Conservation (phyloP, 2,113 vertebrate species). For the Chamaetylas fuelleborni region DNA sequence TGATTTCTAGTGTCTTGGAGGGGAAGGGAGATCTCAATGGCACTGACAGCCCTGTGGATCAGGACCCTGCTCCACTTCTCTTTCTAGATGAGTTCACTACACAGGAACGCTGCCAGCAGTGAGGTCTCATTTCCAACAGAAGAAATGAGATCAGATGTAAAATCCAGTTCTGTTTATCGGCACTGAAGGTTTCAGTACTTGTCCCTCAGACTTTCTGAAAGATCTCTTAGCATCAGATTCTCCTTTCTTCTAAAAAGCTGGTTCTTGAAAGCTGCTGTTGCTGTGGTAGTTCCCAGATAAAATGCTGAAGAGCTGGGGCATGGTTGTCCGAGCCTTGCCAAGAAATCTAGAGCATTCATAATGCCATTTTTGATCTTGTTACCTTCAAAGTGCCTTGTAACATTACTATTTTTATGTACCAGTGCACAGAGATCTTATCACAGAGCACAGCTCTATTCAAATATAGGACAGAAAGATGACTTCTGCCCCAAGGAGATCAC, state of each 20-base stretch:
- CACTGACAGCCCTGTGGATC: background rate
- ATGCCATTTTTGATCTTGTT: background rate
- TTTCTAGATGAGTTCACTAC: background rate
- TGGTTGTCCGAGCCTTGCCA: background rate
- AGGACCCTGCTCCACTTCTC: background rate
- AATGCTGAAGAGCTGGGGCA: background rate
- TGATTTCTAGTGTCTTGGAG: background rate
- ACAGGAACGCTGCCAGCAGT: background rate
- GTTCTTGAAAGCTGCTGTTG: background rate
- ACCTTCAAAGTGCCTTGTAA: background rate
- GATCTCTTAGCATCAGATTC: background rate
- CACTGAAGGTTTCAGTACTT: background rate
- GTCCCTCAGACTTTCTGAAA: background rate
- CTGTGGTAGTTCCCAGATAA: background rate
- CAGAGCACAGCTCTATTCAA: background rate
- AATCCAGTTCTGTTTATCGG: background rate
- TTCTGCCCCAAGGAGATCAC: background rate
- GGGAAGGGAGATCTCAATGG: background rate
- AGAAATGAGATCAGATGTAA: constrained; percentile 9
- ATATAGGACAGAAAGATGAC: background rate
- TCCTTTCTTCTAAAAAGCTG: background rate
- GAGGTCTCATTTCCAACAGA: background rate
- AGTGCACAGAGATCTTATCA: background rate
- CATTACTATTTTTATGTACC: background rate
- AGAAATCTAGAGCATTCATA: background rate